Percentiles rank a stretch among this genome's conserved stretches.
Conservation (phyloP, 2,113 vertebrate species). For the Chamaea fasciata region DNA sequence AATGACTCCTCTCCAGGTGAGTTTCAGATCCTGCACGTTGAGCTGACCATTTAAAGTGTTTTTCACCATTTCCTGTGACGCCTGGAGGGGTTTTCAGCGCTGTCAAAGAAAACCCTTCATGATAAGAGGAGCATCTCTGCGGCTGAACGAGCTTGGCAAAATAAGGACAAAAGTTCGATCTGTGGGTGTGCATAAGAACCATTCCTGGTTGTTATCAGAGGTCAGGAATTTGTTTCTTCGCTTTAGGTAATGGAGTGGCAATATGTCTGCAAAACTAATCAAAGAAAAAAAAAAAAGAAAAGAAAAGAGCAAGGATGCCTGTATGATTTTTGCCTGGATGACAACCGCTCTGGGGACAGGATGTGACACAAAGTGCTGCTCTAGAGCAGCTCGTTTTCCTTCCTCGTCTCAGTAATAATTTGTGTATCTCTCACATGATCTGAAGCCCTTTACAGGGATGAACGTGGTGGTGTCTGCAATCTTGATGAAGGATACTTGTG, state of each 20-base stretch:
- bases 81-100: background rate
- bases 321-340: background rate
- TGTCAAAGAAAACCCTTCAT: background rate
- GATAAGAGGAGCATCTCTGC: background rate
- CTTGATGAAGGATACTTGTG: background rate
- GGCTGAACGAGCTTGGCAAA: background rate
- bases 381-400: background rate
- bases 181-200: background rate
- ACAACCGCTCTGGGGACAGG: background rate
- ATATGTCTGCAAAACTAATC: background rate
- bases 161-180: background rate
- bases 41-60: background rate
- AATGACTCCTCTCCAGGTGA: conserved; percentile 74
- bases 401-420: background rate
- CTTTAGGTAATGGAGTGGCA: background rate
- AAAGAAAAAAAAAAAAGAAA: too few relatives aligned
- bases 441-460: background rate
- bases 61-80: background rate
- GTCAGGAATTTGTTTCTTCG: background rate
- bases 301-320: background rate
- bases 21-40: accelerated
- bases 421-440: background rate
- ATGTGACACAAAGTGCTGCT: background rate
- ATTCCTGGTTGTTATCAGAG: background rate
- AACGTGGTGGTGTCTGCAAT: background rate